Conservation (phyloP, 2,113 vertebrate genomes). For the Carassius gibelio region DNA sequence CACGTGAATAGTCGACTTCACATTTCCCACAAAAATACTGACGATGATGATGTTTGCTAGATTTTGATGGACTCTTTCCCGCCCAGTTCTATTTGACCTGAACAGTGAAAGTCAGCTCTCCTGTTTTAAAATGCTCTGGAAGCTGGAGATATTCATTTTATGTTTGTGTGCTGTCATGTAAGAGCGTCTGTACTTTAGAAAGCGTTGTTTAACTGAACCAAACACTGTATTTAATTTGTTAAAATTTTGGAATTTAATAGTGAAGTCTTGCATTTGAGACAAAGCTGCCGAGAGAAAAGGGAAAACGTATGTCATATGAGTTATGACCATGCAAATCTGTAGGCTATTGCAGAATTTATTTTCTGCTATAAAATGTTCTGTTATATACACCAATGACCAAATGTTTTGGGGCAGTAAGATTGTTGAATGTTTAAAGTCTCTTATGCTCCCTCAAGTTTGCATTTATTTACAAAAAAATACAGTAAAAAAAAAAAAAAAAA, state of each 20-base stretch:
- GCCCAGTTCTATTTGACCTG: background rate
- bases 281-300: background rate
- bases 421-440: background rate
- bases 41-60: background rate
- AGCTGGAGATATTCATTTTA: background rate
- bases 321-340: background rate
- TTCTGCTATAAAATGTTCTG: background rate
- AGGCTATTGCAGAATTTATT: background rate
- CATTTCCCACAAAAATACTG: conserved; percentile 25
- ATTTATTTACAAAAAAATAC: background rate
- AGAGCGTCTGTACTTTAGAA: background rate
- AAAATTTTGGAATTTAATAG: conserved; percentile 1
- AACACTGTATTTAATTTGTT: background rate
- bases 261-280: background rate
- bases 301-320: background rate
- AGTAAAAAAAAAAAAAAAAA: background rate
- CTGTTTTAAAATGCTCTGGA: background rate
- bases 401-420: background rate
- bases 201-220: background rate
- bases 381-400: background rate
- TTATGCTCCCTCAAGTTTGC: background rate
- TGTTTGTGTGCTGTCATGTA: background rate
- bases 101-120: background rate
- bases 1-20: background rate
- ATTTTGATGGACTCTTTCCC: background rate